Conservation (phyloP, 2,888 invertebrate species). For the Euproctis similis region DNA sequence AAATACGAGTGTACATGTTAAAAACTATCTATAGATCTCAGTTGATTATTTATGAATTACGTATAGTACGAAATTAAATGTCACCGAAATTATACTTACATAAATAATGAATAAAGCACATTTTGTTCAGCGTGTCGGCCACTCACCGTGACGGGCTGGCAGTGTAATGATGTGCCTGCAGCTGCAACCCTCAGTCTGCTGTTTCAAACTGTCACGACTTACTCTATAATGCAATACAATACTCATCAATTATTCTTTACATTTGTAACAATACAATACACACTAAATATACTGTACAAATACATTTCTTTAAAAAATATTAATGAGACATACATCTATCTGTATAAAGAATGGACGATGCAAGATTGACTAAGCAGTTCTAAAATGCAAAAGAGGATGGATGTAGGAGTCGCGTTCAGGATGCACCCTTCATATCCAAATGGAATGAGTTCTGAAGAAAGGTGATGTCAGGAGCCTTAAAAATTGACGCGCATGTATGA, state of each 20-base stretch:
- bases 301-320: too few relatives aligned
- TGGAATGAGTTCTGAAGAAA: too few relatives aligned
- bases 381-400: too few relatives aligned
- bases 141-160: constrained; percentile 31
- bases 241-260: constrained; percentile 41
- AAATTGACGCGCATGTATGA: too few relatives aligned
- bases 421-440: too few relatives aligned
- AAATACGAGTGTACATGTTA: too few relatives aligned
- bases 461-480: too few relatives aligned
- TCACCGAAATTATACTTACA: constrained; percentile 26
- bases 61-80: constrained; percentile 10
- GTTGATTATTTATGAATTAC: background rate
- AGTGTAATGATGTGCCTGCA: constrained; percentile 49
- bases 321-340: too few relatives aligned
- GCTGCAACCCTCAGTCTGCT: constrained; percentile 43
- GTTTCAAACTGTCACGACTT: constrained; percentile 35
- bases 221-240: constrained; percentile 62
- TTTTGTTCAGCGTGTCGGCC: constrained; percentile 61
- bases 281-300: constrained; percentile 4
- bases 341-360: too few relatives aligned
- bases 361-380: too few relatives aligned
- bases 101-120: constrained; percentile 39
- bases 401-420: too few relatives aligned
- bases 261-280: constrained; percentile 17
- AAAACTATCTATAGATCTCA: background rate